Base-by-base conservation (phyloP, 2,888 invertebrate genomes). In the Abrostola tripartita region DNA sequence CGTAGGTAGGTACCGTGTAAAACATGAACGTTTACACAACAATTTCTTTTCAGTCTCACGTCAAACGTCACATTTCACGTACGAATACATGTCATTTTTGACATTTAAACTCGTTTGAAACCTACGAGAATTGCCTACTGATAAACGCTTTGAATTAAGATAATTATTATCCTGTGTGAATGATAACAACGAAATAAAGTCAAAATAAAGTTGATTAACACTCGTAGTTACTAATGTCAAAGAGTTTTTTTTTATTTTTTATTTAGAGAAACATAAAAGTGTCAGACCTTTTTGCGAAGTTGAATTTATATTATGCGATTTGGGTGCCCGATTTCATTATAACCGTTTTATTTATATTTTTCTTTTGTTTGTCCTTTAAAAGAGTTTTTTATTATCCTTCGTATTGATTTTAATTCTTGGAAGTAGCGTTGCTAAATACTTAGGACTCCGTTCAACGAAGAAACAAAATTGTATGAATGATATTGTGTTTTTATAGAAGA, bases 301-400 rank as follows among this genome's bases (percentile, higher is more conserved):
- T 49, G 41, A 61, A 76, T 76, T 76, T 71, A 71, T 66, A 60
- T 64, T 49, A 67, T 60, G 44, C n/a, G 61, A 52, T 73, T 65
- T 65, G 57, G 57, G 63, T 67, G 10, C 36, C 37, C 7, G 6
- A 37, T 54, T 47, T 64, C 12, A 44, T 53, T 54, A n/a, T 64
- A 67, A 60, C 55, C 49, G 68, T 66, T 66, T 24, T 12, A 55
- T 65, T 66, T 47, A 14, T 14, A 44, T 14, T n/a, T 57, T 62
- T 24, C 5, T 61, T 57, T 63, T 55, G 12, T 65, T 55, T 37
- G 5, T 40, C 5, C 7, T 49, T 6, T 62, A 41, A 35, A 35
- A 10, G 37, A 1, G 9, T 55, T 58, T 52, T n/a, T 54, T 10
- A 12, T 12, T 51, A 38, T 37, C 47, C 12, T 24, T 9, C 35